Percentiles rank a stretch among this genome's conserved stretches.
These are phyloP conservation scores for Falco cherrug DNA, from an alignment of 2,797 vertebrate genomes.

Conservation along the genomic window DNA sequence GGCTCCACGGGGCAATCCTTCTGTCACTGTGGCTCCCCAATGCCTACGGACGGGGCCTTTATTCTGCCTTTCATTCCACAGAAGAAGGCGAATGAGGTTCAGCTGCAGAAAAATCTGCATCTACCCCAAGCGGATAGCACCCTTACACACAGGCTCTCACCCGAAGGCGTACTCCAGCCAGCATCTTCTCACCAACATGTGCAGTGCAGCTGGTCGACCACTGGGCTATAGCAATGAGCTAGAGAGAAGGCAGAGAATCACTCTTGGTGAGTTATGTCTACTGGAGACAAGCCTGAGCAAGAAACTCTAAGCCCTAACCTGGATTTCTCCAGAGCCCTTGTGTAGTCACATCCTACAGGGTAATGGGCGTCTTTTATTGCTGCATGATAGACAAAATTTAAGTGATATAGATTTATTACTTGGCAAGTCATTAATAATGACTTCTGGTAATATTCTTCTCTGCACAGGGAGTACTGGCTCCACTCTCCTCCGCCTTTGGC, in stretches of 20 bases:
- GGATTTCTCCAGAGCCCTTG: not conserved
- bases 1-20: not conserved
- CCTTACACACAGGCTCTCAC: too few species aligned
- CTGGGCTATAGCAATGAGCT: slow-evolving; percentile 33
- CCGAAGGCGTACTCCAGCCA: not conserved
- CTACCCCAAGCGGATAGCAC: not conserved
- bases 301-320: not conserved
- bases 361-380: not conserved
- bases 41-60: accelerated
- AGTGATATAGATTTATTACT: not conserved
- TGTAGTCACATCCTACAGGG: not conserved
- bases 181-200: not conserved
- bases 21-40: not conserved
- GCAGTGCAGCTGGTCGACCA: not conserved
- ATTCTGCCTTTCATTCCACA: not conserved
- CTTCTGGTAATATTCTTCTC: not conserved
- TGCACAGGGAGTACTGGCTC: not conserved
- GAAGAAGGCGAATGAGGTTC: not conserved
- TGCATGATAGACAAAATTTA: not conserved
- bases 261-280: not conserved
- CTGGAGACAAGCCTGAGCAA: not conserved
- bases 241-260: not conserved
- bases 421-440: not conserved
- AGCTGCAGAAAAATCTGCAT: not conserved
- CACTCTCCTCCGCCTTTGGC: not conserved